Evolutionary conservation across 2,797 vertebrate genomes (phyloP).

Genomic region (Streptopelia turtur): DNA sequence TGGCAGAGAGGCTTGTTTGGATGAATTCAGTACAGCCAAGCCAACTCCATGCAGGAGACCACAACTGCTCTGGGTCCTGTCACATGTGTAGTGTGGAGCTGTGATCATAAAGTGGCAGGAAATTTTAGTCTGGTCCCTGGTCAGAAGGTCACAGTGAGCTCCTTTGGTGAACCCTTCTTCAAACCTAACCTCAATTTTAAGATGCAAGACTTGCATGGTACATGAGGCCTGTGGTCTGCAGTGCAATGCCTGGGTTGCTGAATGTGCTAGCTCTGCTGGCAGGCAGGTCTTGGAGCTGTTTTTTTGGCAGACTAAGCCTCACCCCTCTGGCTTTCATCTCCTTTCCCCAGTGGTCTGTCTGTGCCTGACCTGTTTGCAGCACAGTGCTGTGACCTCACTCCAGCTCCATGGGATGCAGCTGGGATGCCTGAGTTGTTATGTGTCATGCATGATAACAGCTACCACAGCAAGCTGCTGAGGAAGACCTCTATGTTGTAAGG

Average conservation of each 20-base stretch:
- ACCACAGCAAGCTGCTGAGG: neutral
- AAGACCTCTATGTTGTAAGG: rapidly evolving
- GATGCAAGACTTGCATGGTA: neutral
- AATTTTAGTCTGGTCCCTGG: neutral
- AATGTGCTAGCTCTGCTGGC: rapidly evolving
- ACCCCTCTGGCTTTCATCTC: neutral
- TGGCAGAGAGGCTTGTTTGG: rapidly evolving
- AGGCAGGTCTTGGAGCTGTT: neutral
- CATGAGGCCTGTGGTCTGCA: neutral
- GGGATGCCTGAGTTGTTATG: neutral
- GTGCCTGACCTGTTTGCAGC: neutral
- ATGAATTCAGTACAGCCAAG: neutral
- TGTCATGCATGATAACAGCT: neutral
- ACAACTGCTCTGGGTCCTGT: neutral
- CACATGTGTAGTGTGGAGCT: rapidly evolving
- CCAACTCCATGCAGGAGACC: rapidly evolving
- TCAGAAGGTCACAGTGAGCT: neutral
- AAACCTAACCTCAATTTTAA: neutral
- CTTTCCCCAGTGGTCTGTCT: neutral
- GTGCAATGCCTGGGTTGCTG: neutral
- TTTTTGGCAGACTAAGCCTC: neutral
- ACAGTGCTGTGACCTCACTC: neutral
- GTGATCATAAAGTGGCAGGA: neutral
- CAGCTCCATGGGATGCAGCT: neutral
- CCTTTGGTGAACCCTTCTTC: neutral